Conservation (phyloP, 2,797 vertebrate species). For the Ispidina lecontei region DNA sequence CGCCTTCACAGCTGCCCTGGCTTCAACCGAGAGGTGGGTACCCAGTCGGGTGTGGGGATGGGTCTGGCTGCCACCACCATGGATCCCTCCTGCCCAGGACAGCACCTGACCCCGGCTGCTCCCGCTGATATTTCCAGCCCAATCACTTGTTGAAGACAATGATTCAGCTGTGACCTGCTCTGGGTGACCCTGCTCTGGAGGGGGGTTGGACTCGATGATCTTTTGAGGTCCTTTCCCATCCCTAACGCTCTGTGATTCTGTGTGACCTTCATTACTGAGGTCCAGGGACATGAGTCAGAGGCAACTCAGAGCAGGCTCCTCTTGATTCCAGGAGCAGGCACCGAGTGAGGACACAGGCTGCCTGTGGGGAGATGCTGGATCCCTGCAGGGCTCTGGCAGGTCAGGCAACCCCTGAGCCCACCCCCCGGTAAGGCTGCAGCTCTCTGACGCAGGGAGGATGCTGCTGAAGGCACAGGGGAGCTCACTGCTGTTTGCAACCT, state of each 20-base stretch:
- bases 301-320: background rate
- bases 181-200: too few species aligned
- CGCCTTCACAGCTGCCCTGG: background rate
- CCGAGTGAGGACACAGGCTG: background rate
- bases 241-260: too few species aligned
- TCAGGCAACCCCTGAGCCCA: fast-evolving
- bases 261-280: background rate
- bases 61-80: background rate
- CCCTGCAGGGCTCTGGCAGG: background rate
- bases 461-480: background rate
- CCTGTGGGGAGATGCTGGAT: background rate
- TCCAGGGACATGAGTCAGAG: background rate
- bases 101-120: background rate
- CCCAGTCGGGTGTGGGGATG: too few species aligned
- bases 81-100: background rate
- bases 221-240: too few species aligned
- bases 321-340: too few species aligned
- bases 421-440: fast-evolving
- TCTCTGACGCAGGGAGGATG: fast-evolving
- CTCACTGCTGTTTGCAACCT: background rate
- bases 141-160: background rate
- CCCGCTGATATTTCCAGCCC: background rate
- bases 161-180: background rate
- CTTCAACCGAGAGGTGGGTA: background rate
- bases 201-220: too few species aligned